Conservation (phyloP, 2,888 invertebrate genomes). For the Vannuccia rotundouncinata region DNA sequence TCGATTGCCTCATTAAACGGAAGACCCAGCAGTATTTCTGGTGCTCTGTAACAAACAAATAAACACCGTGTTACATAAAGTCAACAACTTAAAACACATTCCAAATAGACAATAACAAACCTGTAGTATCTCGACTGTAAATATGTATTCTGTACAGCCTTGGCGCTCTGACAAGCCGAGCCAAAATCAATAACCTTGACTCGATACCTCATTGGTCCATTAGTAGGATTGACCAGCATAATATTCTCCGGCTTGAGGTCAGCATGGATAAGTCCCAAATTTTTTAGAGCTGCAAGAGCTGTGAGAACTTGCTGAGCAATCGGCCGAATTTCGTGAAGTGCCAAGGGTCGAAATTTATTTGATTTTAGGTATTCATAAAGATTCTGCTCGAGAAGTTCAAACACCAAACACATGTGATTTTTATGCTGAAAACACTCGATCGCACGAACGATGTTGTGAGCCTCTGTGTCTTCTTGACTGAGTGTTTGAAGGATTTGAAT, state of each 20-base stretch:
- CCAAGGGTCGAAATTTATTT: conserved; percentile 97
- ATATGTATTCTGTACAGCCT: conserved; percentile 98
- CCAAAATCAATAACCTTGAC: conserved; percentile 99
- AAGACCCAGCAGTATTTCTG: conserved; percentile 62
- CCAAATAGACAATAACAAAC: conserved; percentile 45
- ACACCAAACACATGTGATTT: conserved; percentile 97
- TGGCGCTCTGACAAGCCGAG: conserved; percentile 95
- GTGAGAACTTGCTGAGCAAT: conserved; percentile 93
- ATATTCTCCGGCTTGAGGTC: conserved; percentile 99
- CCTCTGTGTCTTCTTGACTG: conserved; percentile 57
- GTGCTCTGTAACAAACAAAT: conserved; percentile 56
- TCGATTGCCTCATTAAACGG: conserved; percentile 99
- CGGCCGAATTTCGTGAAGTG: conserved; percentile 93
- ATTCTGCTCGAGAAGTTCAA: conserved; percentile 99
- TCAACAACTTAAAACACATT: not conserved
- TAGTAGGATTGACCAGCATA: conserved; percentile 87
- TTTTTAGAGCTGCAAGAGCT: conserved; percentile 76
- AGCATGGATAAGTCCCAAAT: conserved; percentile 96
- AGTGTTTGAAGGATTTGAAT: conserved; percentile 63
- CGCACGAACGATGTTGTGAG: conserved; percentile 97
- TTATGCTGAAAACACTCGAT: conserved; percentile 99
- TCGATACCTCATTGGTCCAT: conserved; percentile 63
- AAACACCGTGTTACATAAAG: conserved; percentile 41
- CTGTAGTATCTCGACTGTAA: conserved; percentile 96
- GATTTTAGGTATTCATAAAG: conserved; percentile 98